These are phyloP conservation scores for Orcinus orca DNA, from an alignment of 2,113 vertebrate species.

Conservation along the genomic window DNA sequence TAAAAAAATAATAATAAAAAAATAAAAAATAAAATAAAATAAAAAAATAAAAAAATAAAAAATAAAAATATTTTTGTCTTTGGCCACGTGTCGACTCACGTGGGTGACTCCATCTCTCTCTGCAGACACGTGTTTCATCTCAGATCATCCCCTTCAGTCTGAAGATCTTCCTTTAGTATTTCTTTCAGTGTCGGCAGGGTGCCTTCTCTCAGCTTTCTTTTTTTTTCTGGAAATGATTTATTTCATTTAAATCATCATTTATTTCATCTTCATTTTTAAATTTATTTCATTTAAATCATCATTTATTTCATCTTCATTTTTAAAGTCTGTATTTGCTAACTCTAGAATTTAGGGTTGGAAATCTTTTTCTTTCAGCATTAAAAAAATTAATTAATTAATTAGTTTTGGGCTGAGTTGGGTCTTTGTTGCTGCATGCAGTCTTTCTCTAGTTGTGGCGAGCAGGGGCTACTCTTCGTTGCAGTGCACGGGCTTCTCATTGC, in stretches of 20 bases:
- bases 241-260: too few species aligned
- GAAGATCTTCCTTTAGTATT: neutral
- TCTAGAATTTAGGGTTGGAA: neutral
- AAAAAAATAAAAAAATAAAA: too few species aligned
- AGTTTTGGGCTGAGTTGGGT: too few species aligned
- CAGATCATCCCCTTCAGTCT: too few species aligned
- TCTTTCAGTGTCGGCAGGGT: neutral
- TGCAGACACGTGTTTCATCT: neutral
- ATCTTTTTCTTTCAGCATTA: neutral
- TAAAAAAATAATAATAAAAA: too few species aligned
- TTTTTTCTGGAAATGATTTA: neutral
- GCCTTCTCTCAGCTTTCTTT: neutral
- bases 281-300: too few species aligned
- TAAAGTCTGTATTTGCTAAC: neutral
- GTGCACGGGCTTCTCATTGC: too few species aligned
- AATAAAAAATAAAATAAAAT: too few species aligned
- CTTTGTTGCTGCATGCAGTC: accelerated
- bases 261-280: neutral
- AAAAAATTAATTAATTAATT: neutral
- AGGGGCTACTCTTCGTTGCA: too few species aligned
- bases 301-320: neutral
- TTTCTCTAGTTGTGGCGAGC: too few species aligned
- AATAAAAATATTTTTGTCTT: neutral
- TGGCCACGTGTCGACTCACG: neutral
- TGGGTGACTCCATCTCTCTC: neutral